Evolutionary conservation across 2,113 vertebrate genomes (phyloP).

Genomic region (Solenodon paradoxus): DNA sequence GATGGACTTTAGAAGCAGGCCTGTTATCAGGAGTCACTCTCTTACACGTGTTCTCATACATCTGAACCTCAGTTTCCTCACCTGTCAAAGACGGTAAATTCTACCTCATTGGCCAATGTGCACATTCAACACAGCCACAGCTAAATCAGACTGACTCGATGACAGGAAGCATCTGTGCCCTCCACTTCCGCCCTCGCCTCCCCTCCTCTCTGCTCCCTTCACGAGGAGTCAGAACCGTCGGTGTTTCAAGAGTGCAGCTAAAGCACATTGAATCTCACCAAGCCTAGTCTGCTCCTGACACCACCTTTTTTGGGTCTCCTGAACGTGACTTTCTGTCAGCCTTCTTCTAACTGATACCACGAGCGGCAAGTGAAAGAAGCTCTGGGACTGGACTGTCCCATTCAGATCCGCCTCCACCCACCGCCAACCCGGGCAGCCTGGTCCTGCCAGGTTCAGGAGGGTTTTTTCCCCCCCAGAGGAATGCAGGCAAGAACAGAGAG

Average conservation of each 20-base stretch:
- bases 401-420: not conserved
- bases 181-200: too few relatives aligned
- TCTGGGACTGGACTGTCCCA: not conserved
- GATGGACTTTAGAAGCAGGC: not conserved
- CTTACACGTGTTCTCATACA: not conserved
- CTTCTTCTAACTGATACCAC: not conserved
- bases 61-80: not conserved
- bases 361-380: not conserved
- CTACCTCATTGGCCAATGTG: not conserved
- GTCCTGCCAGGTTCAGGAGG: too few relatives aligned
- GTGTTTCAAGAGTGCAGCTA: not conserved
- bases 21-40: not conserved
- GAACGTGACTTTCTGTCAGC: not conserved
- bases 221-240: not conserved
- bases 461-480: too few relatives aligned
- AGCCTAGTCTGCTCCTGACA: not conserved
- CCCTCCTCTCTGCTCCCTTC: not conserved
- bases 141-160: not conserved
- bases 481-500: too few relatives aligned
- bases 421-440: too few relatives aligned
- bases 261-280: not conserved
- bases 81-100: not conserved
- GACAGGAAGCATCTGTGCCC: not conserved
- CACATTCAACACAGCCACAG: not conserved
- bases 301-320: not conserved